Percentiles rank a stretch among this genome's conserved stretches.
Conservation (phyloP, 2,113 vertebrate species). For the Hydrolagus affinis region DNA sequence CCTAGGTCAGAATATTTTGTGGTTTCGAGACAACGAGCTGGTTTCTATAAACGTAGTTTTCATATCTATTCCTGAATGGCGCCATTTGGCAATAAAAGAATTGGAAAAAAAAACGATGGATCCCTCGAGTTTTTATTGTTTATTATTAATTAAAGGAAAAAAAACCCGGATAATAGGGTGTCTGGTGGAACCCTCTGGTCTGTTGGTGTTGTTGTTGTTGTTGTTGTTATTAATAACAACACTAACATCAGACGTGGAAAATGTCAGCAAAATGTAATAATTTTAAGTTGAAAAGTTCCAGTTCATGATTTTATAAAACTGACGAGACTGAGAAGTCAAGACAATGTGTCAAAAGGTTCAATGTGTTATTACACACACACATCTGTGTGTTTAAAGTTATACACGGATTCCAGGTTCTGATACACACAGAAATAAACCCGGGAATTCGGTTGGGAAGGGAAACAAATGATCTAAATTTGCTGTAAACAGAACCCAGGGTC, state of each 20-base stretch:
- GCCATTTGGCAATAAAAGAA: constrained; percentile 36
- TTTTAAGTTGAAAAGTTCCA: too few species aligned
- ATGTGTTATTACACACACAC: too few species aligned
- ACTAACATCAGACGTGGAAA: too few species aligned
- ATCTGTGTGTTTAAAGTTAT: too few species aligned
- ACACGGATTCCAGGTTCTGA: not conserved
- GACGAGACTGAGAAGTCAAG: too few species aligned
- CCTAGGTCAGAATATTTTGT: constrained; percentile 95
- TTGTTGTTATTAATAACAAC: too few species aligned
- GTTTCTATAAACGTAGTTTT: constrained; percentile 92
- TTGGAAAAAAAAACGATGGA: not conserved
- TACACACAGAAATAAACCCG: not conserved
- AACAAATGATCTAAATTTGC: not conserved
- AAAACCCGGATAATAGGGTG: not conserved
- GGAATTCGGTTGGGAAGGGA: not conserved
- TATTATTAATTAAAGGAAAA: too few species aligned
- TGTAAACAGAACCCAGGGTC: not conserved
- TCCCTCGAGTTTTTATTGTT: constrained; percentile 16
- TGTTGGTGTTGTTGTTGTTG: too few species aligned
- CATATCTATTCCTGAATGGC: constrained; percentile 82
- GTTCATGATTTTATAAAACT: too few species aligned
- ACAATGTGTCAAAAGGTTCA: too few species aligned
- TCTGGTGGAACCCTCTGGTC: too few species aligned
- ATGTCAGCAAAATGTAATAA: too few species aligned
- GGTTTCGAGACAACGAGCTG: constrained; percentile 83